Evolutionary conservation across 1,140 invertebrate genomes (phyloP).

Genomic region (Hydropsyche tenuis): DNA sequence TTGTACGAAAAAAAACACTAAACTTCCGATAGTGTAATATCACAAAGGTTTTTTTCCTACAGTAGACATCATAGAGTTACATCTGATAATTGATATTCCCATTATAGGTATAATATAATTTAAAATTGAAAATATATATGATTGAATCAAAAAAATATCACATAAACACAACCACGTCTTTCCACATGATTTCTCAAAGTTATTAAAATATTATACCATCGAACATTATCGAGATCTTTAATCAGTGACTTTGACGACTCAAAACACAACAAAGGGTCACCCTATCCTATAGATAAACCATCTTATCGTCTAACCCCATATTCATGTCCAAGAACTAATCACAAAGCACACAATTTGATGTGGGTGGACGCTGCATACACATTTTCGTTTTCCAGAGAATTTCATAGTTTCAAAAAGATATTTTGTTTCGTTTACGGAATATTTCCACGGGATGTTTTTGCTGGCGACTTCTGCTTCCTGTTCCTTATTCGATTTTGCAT

Average conservation of each 20-base stretch:
- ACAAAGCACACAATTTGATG: constrained; percentile 35
- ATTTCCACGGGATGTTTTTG: background rate
- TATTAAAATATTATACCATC: too few species aligned
- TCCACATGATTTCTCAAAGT: too few species aligned
- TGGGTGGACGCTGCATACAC: constrained; percentile 25
- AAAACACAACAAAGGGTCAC: background rate
- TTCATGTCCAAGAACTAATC: constrained; percentile 44
- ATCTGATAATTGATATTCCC: too few species aligned
- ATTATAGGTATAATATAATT: too few species aligned
- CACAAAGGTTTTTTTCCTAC: too few species aligned
- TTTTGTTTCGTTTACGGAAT: background rate
- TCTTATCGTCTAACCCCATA: constrained; percentile 41
- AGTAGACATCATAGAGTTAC: too few species aligned
- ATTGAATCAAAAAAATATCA: too few species aligned
- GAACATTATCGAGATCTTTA: too few species aligned
- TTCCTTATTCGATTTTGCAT: constrained; percentile 10
- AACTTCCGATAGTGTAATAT: too few species aligned
- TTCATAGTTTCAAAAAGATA: constrained; percentile 35
- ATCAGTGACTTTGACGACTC: constrained; percentile 42
- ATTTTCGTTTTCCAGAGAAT: constrained; percentile 29
- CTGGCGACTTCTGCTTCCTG: constrained; percentile 21
- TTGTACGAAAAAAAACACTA: too few species aligned
- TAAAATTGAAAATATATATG: too few species aligned
- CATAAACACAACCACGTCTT: too few species aligned
- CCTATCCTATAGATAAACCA: constrained; percentile 35